Evolutionary conservation across 2,888 invertebrate species (phyloP).

Genomic region (Desoria tigrina): DNA sequence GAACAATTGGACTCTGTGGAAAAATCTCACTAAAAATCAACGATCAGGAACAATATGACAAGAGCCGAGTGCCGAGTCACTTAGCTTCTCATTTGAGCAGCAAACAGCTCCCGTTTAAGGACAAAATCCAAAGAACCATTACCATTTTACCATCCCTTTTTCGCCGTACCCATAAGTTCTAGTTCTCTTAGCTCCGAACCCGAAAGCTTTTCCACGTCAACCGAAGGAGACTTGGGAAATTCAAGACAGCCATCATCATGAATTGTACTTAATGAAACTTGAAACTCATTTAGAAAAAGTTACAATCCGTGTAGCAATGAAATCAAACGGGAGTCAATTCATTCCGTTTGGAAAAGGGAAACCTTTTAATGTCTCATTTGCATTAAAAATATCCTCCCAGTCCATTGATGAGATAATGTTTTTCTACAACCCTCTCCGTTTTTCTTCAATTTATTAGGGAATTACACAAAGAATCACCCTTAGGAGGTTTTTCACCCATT

Average conservation of each 20-base stretch:
- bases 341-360: not conserved
- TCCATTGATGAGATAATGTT: slow-evolving; percentile 1
- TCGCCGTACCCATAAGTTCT: not conserved
- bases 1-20: slow-evolving; percentile 16
- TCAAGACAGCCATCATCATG: not conserved
- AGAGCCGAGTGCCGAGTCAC: slow-evolving; percentile 3
- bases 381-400: not conserved
- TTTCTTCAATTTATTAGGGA: too few relatives aligned
- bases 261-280: slow-evolving; percentile 5
- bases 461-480: too few relatives aligned
- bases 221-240: not conserved
- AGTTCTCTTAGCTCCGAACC: too few relatives aligned
- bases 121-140: too few relatives aligned
- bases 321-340: not conserved
- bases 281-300: slow-evolving; percentile 8
- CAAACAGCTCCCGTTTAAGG: not conserved
- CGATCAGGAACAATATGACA: slow-evolving; percentile 20
- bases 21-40: slow-evolving; percentile 27
- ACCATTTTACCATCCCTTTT: too few relatives aligned
- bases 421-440: slow-evolving; percentile 4
- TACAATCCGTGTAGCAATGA: slow-evolving; percentile 7
- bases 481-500: too few relatives aligned
- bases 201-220: too few relatives aligned
- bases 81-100: not conserved
- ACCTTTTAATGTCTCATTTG: slow-evolving; percentile 2